A percentile compares a stretch with the other conserved stretches of the same genome.
Evolutionary conservation across 2,888 invertebrate genomes (phyloP).

Genomic region (Ophion ellenae): DNA sequence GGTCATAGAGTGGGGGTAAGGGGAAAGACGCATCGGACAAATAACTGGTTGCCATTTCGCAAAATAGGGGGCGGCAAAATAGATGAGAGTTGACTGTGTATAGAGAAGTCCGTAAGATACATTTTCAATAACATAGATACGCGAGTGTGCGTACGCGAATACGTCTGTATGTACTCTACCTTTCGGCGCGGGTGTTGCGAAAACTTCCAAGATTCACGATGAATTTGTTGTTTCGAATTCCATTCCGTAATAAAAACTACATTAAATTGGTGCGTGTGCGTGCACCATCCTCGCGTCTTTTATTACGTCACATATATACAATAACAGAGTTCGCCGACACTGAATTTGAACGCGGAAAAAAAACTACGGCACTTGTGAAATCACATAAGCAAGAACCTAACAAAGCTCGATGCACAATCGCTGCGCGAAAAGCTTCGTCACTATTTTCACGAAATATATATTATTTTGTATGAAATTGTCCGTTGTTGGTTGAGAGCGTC

Average conservation of each 20-base stretch:
- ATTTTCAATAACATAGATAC: neutral
- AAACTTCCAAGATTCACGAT: constrained; percentile 16
- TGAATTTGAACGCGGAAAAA: constrained; percentile 5
- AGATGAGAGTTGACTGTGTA: neutral
- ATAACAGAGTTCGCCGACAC: constrained; percentile 25
- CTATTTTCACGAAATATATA: constrained; percentile 13
- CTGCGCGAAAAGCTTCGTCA: neutral
- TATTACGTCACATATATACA: neutral
- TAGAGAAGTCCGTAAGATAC: neutral
- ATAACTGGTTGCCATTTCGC: no score
- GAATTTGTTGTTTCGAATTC: constrained; percentile 24
- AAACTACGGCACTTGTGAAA: neutral
- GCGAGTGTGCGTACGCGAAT: neutral
- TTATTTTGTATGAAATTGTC: constrained; percentile 22
- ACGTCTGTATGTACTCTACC: constrained; percentile 20
- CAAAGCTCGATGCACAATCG: neutral
- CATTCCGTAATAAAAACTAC: constrained; percentile 15
- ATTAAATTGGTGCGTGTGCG: neutral
- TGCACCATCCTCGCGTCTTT: constrained; percentile 5
- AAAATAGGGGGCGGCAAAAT: no score
- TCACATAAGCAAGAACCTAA: neutral
- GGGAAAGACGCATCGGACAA: no score
- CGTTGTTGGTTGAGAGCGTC: constrained; percentile 24
- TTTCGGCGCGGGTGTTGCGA: constrained; percentile 21
- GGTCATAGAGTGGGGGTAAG: no score